Evolutionary conservation across 2,113 vertebrate species (phyloP).

Genomic region (Poicephalus gulielmi): DNA sequence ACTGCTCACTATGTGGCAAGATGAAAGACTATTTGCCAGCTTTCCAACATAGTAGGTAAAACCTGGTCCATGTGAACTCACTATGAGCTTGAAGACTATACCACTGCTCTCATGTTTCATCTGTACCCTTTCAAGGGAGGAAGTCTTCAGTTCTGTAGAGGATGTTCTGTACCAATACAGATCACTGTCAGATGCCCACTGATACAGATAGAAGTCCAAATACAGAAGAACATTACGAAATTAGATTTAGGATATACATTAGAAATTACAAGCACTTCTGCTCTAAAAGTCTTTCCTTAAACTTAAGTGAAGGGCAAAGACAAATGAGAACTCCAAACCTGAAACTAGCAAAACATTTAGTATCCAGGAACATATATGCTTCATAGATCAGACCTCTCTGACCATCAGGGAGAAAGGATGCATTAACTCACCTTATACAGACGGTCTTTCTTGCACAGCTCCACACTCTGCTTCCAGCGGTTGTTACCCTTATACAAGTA

Average conservation of each 20-base stretch:
- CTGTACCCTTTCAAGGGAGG: neutral
- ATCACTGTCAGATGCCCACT: neutral
- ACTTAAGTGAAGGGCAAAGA: neutral
- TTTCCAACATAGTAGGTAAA: neutral
- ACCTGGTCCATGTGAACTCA: neutral
- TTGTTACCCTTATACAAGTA: slow-evolving; percentile 90
- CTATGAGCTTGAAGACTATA: neutral
- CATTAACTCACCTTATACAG: slow-evolving; percentile 84
- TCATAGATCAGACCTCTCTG: neutral
- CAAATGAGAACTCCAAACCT: neutral
- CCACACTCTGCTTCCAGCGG: slow-evolving; percentile 91
- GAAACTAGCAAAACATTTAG: neutral
- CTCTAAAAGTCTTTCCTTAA: neutral
- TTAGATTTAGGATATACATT: neutral
- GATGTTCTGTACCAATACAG: neutral
- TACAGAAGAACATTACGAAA: neutral
- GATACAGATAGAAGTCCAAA: neutral
- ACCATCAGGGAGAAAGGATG: neutral
- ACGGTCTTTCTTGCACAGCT: slow-evolving; percentile 91
- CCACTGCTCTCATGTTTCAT: neutral
- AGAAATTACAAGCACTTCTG: neutral
- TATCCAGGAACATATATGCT: neutral
- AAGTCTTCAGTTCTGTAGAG: neutral
- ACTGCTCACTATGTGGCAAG: neutral
- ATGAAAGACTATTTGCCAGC: neutral